Conservation (phyloP, 2,113 vertebrate species). For the Malurus alboscapulatus region DNA sequence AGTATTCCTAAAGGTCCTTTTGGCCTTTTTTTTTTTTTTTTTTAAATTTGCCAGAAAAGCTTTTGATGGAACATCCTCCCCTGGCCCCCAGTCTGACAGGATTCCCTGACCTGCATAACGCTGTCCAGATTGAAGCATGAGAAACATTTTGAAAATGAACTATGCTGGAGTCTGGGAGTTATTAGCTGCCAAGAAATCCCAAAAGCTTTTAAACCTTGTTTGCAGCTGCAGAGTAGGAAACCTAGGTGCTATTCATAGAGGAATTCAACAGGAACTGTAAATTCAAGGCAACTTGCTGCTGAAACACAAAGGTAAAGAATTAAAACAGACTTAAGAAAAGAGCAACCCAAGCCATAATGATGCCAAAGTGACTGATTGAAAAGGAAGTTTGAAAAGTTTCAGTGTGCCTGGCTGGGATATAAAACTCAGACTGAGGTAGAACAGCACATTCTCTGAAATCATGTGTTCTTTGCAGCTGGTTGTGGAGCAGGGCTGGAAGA, state of each 20-base stretch:
- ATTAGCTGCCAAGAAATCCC: conserved; percentile 45
- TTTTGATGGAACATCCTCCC: conserved; percentile 44
- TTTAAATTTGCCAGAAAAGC: conserved; percentile 37
- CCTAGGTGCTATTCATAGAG: conserved; percentile 44
- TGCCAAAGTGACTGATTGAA: conserved; percentile 36
- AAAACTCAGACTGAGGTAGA: conserved; percentile 14
- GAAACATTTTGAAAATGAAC: conserved; percentile 38
- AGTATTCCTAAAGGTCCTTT: conserved; percentile 58
- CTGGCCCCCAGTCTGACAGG: conserved; percentile 57
- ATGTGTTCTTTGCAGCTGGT: neutral
- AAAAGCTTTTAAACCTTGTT: conserved; percentile 33
- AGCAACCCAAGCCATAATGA: neutral
- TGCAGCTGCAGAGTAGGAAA: conserved; percentile 50
- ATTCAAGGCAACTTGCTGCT: conserved; percentile 50
- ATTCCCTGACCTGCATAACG: conserved; percentile 50
- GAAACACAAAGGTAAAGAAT: conserved; percentile 51
- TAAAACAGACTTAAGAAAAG: conserved; percentile 41
- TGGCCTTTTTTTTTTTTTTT: neutral
- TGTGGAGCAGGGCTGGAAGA: neutral
- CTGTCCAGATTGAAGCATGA: conserved; percentile 60
- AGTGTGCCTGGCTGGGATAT: neutral
- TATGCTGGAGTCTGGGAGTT: conserved; percentile 46
- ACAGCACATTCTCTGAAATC: neutral
- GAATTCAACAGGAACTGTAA: conserved; percentile 60
- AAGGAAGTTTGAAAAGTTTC: conserved; percentile 36